Evolutionary conservation across 2,888 invertebrate species (phyloP).

Genomic region (Carterocephalus palaemon): DNA sequence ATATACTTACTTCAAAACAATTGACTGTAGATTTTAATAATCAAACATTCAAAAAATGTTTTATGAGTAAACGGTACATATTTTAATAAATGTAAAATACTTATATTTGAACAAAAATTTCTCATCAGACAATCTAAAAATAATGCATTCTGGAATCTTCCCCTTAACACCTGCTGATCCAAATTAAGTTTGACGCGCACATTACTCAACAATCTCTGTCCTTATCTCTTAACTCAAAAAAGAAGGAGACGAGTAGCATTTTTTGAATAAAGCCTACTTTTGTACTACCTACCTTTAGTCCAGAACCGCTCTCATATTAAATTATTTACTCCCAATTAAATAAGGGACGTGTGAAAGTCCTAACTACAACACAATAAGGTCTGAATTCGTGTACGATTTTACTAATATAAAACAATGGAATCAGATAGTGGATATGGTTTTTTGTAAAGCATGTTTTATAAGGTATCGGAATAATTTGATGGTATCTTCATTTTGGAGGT

Average conservation of each 20-base stretch:
- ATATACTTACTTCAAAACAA: no score
- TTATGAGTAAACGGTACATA: no score
- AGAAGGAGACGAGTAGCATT: conserved; percentile 36
- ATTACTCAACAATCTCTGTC: conserved; percentile 55
- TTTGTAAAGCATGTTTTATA: conserved; percentile 26
- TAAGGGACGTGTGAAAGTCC: conserved; percentile 30
- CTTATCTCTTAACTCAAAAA: conserved; percentile 38
- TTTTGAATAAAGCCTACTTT: conserved; percentile 52
- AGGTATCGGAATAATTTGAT: conserved; percentile 29
- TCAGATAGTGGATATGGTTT: conserved; percentile 23
- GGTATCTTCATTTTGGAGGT: conserved; percentile 17
- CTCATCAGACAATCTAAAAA: conserved; percentile 3
- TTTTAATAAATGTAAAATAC: no score
- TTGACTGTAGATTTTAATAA: no score
- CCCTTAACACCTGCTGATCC: conserved; percentile 56
- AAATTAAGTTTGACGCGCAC: conserved; percentile 67
- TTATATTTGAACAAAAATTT: no score
- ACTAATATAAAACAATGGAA: conserved; percentile 22
- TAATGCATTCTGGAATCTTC: conserved; percentile 31
- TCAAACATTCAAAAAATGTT: no score
- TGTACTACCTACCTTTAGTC: conserved; percentile 35
- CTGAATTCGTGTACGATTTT: neutral
- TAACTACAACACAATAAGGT: conserved; percentile 8
- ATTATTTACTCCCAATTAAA: conserved; percentile 32
- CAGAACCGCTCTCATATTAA: conserved; percentile 33